Conservation (phyloP, 2,113 vertebrate genomes). For the Tichodroma muraria region DNA sequence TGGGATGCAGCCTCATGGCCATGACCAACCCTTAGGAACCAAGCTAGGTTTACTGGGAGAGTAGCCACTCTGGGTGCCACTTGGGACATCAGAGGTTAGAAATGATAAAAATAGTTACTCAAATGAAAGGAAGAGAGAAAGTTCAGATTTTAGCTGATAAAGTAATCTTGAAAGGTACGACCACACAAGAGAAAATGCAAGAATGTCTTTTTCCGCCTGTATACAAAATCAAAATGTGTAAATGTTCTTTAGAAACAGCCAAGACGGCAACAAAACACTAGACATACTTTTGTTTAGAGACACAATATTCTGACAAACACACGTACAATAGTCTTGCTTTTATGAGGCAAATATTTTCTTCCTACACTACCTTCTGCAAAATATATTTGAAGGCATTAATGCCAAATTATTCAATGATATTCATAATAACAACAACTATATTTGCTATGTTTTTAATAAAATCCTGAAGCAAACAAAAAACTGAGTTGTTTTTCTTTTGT, state of each 20-base stretch:
- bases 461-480: neutral
- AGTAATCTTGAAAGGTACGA: neutral
- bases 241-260: neutral
- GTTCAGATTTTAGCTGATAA: neutral
- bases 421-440: neutral
- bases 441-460: neutral
- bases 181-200: neutral
- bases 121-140: neutral
- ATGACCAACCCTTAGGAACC: neutral
- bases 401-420: neutral
- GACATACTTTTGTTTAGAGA: neutral
- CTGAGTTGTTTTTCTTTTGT: neutral
- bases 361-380: neutral
- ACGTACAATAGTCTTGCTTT: neutral
- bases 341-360: neutral
- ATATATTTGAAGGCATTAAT: neutral
- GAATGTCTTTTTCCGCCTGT: neutral
- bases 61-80: too few relatives aligned
- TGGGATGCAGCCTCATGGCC: neutral
- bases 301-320: neutral
- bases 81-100: neutral
- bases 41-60: neutral
- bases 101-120: neutral
- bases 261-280: neutral
- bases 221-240: neutral